phyloP scores from a whole-genome alignment of 2,888 invertebrate species.

The Stenurella melanura region DNA sequence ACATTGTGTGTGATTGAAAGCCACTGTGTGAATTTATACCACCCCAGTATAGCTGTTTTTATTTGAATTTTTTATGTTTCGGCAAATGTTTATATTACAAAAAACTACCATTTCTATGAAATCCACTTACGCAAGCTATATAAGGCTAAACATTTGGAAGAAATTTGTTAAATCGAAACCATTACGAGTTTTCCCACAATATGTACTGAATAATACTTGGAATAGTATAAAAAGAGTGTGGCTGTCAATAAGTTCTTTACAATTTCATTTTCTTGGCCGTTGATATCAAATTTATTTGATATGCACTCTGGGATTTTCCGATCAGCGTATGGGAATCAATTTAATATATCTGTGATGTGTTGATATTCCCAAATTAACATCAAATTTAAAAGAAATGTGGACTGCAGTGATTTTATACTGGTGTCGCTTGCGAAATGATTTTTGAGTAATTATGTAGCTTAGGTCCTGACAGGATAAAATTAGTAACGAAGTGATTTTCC shows the following conservation, averaged over 20 bases:
- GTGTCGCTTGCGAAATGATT: too few species aligned
- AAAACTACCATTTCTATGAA: constrained; percentile 1
- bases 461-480: too few species aligned
- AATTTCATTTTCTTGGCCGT: too few species aligned
- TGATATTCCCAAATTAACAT: too few species aligned
- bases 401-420: too few species aligned
- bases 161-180: not conserved
- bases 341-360: too few species aligned
- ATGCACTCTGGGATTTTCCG: too few species aligned
- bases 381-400: too few species aligned
- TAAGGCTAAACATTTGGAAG: not conserved
- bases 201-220: constrained; percentile 1
- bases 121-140: not conserved
- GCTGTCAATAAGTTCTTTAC: not conserved
- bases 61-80: not conserved
- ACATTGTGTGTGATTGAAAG: not conserved
- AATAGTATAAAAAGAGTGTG: not conserved
- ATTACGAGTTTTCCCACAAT: not conserved
- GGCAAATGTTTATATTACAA: not conserved
- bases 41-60: not conserved
- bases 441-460: too few species aligned
- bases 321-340: too few species aligned
- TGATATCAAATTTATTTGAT: too few species aligned
- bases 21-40: not conserved
- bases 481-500: too few species aligned